Percentiles rank a stretch among this genome's conserved stretches.
Evolutionary conservation across 2,113 vertebrate species (phyloP).

Genomic region (Apus apus): DNA sequence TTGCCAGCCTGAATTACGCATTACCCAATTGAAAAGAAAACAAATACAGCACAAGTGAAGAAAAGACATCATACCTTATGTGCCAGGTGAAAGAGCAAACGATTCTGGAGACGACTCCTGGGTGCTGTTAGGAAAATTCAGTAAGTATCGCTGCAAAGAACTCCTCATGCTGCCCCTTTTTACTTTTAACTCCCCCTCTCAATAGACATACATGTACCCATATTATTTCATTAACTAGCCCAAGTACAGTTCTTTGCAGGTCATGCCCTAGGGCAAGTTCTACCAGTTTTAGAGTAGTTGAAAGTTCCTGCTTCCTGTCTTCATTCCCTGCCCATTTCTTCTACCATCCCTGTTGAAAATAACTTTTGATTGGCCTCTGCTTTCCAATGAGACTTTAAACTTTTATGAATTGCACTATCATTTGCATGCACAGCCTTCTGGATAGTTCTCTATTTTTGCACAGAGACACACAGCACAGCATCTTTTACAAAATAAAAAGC

Average conservation of each 20-base stretch:
- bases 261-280: background rate
- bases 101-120: conserved; percentile 90
- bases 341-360: background rate
- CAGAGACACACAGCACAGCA: background rate
- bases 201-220: background rate
- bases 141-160: background rate
- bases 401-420: background rate
- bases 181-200: background rate
- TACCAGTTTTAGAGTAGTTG: background rate
- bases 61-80: conserved; percentile 88
- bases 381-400: background rate
- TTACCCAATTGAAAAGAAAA: background rate
- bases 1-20: background rate
- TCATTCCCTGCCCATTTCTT: background rate
- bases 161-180: background rate
- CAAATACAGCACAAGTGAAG: background rate
- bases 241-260: background rate
- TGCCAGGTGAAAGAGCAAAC: conserved; percentile 95
- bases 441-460: background rate
- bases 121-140: conserved; percentile 79
- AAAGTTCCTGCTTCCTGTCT: background rate
- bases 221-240: background rate
- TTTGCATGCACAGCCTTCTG: background rate
- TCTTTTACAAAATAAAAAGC: background rate
- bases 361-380: background rate